A percentile compares a stretch with the other conserved stretches of the same genome.
These are phyloP conservation scores for Stictocephala bisonia DNA, from an alignment of 2,888 invertebrate species.

Conservation along the genomic window DNA sequence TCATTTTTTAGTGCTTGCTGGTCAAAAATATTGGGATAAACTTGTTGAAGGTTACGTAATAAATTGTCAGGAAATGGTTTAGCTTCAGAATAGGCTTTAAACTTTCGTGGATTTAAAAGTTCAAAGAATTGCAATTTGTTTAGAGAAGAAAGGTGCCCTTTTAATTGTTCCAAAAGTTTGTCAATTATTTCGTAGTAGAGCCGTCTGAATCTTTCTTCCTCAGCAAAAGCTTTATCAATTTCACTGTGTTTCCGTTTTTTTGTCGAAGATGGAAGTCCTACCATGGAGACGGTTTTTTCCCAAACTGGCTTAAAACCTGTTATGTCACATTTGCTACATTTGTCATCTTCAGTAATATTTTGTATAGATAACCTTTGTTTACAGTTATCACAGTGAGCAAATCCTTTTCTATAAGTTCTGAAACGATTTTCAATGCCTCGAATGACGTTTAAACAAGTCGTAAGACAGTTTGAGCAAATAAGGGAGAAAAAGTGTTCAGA, in stretches of 20 bases:
- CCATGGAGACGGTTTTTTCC: neutral
- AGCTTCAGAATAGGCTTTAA: constrained; percentile 1
- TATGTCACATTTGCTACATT: neutral
- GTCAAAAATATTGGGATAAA: neutral
- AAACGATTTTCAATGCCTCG: constrained; percentile 1
- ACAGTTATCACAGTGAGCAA: constrained; percentile 2
- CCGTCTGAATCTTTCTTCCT: neutral
- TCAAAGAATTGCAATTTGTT: neutral
- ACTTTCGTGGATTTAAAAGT: constrained; percentile 1
- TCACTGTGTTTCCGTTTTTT: neutral
- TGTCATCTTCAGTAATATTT: constrained; percentile 16
- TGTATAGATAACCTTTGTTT: no score
- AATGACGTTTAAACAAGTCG: constrained; percentile 3
- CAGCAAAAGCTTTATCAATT: neutral
- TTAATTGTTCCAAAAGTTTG: neutral
- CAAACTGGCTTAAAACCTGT: neutral
- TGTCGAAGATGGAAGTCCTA: neutral
- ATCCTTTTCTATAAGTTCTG: neutral
- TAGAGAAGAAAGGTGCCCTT: neutral
- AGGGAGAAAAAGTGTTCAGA: no score
- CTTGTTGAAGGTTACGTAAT: neutral
- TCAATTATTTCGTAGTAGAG: constrained; percentile 11
- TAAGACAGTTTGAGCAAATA: no score
- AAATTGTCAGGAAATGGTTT: constrained; percentile 7
- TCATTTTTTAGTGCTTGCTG: neutral